These are phyloP conservation scores for Diarsia mendica DNA, from an alignment of 2,888 invertebrate species.

Conservation along the genomic window DNA sequence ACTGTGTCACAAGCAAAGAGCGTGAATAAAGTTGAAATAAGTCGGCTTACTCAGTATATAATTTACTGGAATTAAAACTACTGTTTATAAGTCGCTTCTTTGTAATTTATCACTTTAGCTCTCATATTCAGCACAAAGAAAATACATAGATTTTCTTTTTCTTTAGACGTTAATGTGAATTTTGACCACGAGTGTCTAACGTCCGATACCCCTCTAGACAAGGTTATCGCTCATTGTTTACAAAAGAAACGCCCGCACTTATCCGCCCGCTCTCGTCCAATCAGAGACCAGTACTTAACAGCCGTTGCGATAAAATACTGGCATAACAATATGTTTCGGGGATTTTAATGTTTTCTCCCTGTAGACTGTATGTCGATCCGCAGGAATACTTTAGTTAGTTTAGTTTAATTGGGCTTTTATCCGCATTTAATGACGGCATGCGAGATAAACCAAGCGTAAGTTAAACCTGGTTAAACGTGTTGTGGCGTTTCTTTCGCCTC, in stretches of 20 bases:
- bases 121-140: background rate
- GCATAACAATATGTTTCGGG: background rate
- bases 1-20: background rate
- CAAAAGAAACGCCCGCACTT: conserved; percentile 14
- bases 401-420: no score
- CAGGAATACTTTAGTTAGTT: no score
- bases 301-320: conserved; percentile 3
- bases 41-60: background rate
- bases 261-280: background rate
- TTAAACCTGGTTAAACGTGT: no score
- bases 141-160: background rate
- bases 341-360: background rate
- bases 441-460: no score
- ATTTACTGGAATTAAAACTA: background rate
- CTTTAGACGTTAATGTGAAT: background rate
- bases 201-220: conserved; percentile 3
- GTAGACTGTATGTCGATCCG: no score
- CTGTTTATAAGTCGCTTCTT: no score
- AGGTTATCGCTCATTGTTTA: conserved; percentile 20
- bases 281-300: background rate
- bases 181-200: background rate
- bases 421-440: no score
- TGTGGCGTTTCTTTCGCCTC: no score
- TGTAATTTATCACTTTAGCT: background rate
- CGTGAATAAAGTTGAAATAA: background rate